phyloP scores from a whole-genome alignment of 2,113 vertebrate genomes.

The Cardinalis cardinalis region DNA sequence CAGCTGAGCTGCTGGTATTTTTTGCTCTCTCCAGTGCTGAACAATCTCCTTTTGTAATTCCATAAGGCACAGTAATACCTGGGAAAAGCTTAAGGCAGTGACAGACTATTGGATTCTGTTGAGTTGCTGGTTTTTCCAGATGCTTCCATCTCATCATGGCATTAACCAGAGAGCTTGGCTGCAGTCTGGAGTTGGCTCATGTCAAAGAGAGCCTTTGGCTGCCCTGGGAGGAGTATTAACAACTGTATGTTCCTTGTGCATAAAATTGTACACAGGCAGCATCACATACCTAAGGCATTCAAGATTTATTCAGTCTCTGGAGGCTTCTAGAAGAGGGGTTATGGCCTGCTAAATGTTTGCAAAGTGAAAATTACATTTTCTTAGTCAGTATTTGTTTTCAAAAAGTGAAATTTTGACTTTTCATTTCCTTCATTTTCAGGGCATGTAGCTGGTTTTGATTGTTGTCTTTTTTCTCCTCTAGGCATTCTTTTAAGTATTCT shows the following conservation, averaged over 20 bases:
- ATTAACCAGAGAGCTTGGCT: not conserved
- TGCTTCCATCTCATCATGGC: fast-evolving
- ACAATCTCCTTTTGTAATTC: not conserved
- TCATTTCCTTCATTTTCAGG: not conserved
- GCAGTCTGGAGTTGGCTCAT: fast-evolving
- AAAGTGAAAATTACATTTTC: not conserved
- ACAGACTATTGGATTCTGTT: not conserved
- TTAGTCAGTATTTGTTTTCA: not conserved
- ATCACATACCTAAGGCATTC: not conserved
- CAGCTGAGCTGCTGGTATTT: not conserved
- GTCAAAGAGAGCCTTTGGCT: not conserved
- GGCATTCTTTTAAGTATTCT: not conserved
- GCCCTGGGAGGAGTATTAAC: fast-evolving
- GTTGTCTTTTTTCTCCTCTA: not conserved
- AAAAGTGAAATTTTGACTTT: not conserved
- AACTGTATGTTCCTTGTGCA: not conserved
- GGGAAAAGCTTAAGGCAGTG: not conserved
- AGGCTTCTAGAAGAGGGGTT: not conserved
- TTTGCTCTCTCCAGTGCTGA: not conserved
- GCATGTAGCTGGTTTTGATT: not conserved
- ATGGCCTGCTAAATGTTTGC: not conserved
- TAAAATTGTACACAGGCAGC: fast-evolving
- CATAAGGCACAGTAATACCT: not conserved
- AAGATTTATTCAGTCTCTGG: not conserved
- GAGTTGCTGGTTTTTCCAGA: not conserved